These are phyloP conservation scores for Carassius gibelio DNA, from an alignment of 2,113 vertebrate species.

Conservation along the genomic window DNA sequence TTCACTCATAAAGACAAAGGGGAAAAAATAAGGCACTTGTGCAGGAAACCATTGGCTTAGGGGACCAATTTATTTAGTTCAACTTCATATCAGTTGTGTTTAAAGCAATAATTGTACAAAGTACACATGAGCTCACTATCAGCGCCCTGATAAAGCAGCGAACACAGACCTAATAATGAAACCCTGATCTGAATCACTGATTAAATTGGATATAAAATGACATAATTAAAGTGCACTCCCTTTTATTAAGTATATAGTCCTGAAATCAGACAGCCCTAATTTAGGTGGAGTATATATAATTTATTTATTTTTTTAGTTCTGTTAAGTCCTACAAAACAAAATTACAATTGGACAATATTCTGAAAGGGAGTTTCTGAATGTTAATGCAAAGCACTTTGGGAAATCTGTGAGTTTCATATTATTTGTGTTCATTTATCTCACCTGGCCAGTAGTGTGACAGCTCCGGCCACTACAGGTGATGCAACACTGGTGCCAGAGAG, in stretches of 20 bases:
- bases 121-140: not conserved
- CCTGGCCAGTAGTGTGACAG: slow-evolving; percentile 95
- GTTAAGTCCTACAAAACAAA: too few relatives aligned
- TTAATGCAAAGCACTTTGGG: not conserved
- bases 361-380: not conserved
- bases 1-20: not conserved
- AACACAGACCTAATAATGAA: not conserved
- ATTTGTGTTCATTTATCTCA: slow-evolving; percentile 54
- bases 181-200: not conserved
- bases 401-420: not conserved
- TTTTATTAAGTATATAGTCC: not conserved
- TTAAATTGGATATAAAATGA: not conserved
- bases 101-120: not conserved
- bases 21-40: not conserved
- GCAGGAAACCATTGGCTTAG: not conserved
- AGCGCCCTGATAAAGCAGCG: not conserved
- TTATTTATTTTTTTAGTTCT: too few relatives aligned
- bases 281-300: not conserved
- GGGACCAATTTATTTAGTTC: not conserved
- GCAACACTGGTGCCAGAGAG: slow-evolving; percentile 97
- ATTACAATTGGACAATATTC: too few relatives aligned
- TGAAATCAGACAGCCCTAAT: too few relatives aligned
- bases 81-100: not conserved
- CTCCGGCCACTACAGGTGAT: slow-evolving; percentile 96
- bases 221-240: not conserved